These are phyloP conservation scores for Platycercus adscitus DNA, from an alignment of 2,113 vertebrate genomes.

Conservation along the genomic window DNA sequence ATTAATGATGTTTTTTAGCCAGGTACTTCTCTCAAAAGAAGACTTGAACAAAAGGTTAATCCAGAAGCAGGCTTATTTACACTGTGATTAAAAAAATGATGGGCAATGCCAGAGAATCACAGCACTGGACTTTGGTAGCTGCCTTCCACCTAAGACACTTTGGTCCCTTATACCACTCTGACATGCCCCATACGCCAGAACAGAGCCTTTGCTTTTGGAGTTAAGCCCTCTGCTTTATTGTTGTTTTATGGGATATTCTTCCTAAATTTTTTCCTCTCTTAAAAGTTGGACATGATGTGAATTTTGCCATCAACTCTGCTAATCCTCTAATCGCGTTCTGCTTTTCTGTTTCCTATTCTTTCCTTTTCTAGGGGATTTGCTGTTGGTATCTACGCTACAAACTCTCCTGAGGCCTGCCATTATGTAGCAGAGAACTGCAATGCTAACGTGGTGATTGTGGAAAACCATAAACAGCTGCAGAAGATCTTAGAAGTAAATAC, in stretches of 20 bases:
- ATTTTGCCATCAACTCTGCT: neutral
- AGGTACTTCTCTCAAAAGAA: neutral
- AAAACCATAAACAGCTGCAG: conserved; percentile 89
- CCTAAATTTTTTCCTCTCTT: neutral
- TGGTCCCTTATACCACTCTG: neutral
- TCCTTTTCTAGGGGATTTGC: conserved; percentile 81
- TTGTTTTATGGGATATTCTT: neutral
- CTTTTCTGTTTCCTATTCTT: neutral
- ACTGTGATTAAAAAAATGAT: neutral
- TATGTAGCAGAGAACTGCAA: conserved; percentile 84
- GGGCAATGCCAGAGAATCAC: neutral
- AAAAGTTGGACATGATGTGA: neutral
- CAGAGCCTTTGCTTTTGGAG: neutral
- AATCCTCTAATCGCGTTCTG: neutral
- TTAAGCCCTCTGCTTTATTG: neutral
- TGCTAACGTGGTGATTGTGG: conserved; percentile 87
- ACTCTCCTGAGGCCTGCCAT: conserved; percentile 87
- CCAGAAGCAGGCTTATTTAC: neutral
- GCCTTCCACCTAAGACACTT: neutral
- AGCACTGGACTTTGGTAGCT: neutral
- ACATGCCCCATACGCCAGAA: neutral
- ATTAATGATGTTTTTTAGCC: neutral
- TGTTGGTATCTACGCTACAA: conserved; percentile 94
- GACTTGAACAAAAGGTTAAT: neutral
- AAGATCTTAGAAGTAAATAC: conserved; percentile 89